Evolutionary conservation across 2,888 invertebrate genomes (phyloP).

Genomic region (Troides helena): DNA sequence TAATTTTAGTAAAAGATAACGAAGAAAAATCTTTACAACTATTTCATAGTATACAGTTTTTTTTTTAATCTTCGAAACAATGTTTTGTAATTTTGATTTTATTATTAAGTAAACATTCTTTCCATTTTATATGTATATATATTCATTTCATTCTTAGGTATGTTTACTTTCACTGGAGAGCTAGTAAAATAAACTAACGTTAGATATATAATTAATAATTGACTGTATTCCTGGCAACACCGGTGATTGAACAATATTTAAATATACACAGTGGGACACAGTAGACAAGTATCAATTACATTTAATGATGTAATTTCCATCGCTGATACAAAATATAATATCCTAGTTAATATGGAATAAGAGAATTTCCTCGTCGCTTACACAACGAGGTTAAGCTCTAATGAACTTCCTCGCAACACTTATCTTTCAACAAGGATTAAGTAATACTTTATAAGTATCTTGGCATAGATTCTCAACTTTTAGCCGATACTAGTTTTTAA

Average conservation of each 20-base stretch:
- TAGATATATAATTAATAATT: too few species aligned
- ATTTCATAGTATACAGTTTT: too few species aligned
- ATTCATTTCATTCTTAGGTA: not conserved
- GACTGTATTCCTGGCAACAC: not conserved
- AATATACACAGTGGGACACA: not conserved
- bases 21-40: too few species aligned
- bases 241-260: not conserved
- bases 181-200: too few species aligned
- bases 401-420: slow-evolving; percentile 19
- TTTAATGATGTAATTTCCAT: slow-evolving; percentile 15
- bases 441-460: slow-evolving; percentile 3
- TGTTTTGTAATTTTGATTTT: too few species aligned
- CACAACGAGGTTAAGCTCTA: slow-evolving; percentile 26
- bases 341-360: slow-evolving; percentile 18
- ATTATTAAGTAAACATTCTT: not conserved
- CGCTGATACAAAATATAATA: slow-evolving; percentile 15
- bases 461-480: not conserved
- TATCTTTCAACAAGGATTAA: slow-evolving; percentile 9
- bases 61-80: too few species aligned
- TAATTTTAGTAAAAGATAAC: too few species aligned
- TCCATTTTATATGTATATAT: not conserved
- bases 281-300: slow-evolving; percentile 1
- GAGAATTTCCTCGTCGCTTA: slow-evolving; percentile 26
- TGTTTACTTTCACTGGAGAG: not conserved
- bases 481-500: not conserved